Conservation (phyloP, 2,888 invertebrate species). For the Sphinx pinastri region DNA sequence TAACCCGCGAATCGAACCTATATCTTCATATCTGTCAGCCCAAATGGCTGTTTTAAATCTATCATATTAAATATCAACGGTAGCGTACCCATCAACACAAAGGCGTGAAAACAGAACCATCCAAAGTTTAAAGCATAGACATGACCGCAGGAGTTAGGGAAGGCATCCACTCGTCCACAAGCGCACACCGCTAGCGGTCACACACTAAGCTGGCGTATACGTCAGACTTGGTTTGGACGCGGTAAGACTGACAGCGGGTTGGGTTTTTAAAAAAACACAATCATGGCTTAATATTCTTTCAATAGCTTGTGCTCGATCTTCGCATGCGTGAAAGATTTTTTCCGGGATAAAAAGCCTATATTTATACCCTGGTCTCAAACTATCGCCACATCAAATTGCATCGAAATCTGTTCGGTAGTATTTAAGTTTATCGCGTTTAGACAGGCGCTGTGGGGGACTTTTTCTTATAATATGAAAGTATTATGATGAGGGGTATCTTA, state of each 20-base stretch:
- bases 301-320: neutral
- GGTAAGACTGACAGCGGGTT: neutral
- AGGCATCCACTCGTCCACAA: neutral
- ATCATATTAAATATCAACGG: neutral
- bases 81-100: neutral
- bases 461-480: no score
- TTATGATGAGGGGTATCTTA: no score
- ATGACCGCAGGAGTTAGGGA: neutral
- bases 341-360: no score
- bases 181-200: neutral
- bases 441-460: no score
- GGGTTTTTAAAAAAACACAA: neutral
- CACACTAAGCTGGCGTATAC: constrained; percentile 1
- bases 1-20: no score
- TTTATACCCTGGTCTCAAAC: no score
- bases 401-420: no score
- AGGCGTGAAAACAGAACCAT: neutral
- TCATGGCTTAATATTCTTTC: neutral
- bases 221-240: neutral
- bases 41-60: no score
- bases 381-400: no score
- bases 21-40: no score
- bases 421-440: no score
- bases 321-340: no score
- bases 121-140: neutral